Percentiles rank a stretch among this genome's conserved stretches.
Evolutionary conservation across 2,797 vertebrate species (phyloP).

Genomic region (Garrulus glandarius): DNA sequence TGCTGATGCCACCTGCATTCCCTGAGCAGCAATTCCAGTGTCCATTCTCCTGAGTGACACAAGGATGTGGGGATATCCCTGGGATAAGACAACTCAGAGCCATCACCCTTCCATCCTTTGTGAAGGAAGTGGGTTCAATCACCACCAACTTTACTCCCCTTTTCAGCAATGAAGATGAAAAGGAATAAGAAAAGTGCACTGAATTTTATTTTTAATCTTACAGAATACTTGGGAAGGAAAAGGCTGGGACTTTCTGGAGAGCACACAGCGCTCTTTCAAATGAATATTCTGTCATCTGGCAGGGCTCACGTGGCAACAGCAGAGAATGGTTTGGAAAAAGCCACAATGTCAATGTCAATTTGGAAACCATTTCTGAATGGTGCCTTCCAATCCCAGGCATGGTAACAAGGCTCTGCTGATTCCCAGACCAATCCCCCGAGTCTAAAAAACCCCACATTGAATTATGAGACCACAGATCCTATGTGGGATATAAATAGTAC

Average conservation of each 20-base stretch:
- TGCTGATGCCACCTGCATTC: background rate
- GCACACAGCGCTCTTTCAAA: background rate
- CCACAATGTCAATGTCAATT: conserved; percentile 14
- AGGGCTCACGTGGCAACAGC: background rate
- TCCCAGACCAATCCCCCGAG: background rate
- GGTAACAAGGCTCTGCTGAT: conserved; percentile 8
- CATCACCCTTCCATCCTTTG: fast-evolving
- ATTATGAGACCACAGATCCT: background rate
- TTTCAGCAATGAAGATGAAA: background rate
- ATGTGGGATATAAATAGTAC: background rate
- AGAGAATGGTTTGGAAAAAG: background rate
- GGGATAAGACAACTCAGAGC: background rate
- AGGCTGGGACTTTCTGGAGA: background rate
- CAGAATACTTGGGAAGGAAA: background rate
- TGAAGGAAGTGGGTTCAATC: background rate
- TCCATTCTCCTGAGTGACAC: fast-evolving
- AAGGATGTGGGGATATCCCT: background rate
- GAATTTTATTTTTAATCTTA: background rate
- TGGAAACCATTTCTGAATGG: conserved; percentile 10
- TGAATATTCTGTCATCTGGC: background rate
- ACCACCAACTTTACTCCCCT: background rate
- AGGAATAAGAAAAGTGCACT: background rate
- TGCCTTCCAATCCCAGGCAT: background rate
- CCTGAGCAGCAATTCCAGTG: background rate
- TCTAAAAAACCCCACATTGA: background rate